Percentiles rank a stretch among this genome's conserved stretches.
phyloP scores from a whole-genome alignment of 2,888 invertebrate genomes.

The Coelopa pilipes region DNA sequence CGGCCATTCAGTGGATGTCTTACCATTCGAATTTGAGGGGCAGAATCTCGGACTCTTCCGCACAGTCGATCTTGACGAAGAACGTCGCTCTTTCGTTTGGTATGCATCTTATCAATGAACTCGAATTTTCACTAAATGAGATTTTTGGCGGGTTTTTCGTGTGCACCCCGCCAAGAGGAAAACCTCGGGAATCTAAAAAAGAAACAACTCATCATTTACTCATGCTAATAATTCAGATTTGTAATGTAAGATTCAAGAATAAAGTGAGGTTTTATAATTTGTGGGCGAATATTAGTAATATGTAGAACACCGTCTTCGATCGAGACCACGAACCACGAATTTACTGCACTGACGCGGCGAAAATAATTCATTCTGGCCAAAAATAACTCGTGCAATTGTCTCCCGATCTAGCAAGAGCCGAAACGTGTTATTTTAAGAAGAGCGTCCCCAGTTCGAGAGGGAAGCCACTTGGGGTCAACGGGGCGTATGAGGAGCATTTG shows the following conservation, averaged over 20 bases:
- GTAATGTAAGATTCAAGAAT: too few species aligned
- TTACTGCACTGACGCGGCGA: too few species aligned
- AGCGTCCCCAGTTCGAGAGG: neutral
- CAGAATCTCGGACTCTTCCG: slow-evolving; percentile 57
- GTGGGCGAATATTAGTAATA: neutral
- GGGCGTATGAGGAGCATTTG: slow-evolving; percentile 21
- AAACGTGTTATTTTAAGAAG: neutral
- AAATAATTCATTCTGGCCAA: too few species aligned
- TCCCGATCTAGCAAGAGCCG: too few species aligned
- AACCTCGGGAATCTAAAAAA: slow-evolving; percentile 41
- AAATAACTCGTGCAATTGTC: too few species aligned
- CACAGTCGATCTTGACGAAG: slow-evolving; percentile 65
- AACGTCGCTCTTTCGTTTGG: slow-evolving; percentile 65
- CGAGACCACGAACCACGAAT: too few species aligned
- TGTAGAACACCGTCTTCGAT: neutral
- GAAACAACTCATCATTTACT: slow-evolving; percentile 4
- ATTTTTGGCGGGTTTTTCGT: slow-evolving; percentile 51
- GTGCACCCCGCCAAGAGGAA: slow-evolving; percentile 37
- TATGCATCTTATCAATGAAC: slow-evolving; percentile 62
- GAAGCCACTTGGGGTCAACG: neutral
- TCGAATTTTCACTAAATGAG: slow-evolving; percentile 65
- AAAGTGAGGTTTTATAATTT: neutral
- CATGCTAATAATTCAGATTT: too few species aligned
- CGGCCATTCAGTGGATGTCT: slow-evolving; percentile 43
- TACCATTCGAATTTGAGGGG: slow-evolving; percentile 66